These are phyloP conservation scores for Tapirus terrestris DNA, from an alignment of 2,113 vertebrate species.

Conservation along the genomic window DNA sequence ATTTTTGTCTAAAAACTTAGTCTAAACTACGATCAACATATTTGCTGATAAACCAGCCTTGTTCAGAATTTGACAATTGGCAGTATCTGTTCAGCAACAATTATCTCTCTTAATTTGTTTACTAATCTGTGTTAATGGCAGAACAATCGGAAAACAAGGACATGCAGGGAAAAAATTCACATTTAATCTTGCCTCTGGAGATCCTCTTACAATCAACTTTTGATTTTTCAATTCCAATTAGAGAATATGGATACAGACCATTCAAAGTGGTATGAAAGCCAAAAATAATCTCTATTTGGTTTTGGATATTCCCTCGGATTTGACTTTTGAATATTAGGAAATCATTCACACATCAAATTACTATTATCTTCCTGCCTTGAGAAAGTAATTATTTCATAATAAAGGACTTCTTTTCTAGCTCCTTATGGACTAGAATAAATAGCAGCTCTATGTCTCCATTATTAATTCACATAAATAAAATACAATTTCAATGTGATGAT, in stretches of 20 bases:
- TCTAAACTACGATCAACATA: slow-evolving; percentile 5
- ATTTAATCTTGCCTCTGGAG: neutral
- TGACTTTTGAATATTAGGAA: slow-evolving; percentile 34
- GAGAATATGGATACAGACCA: neutral
- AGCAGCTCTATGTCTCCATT: neutral
- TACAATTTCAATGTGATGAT: neutral
- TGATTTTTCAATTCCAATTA: slow-evolving; percentile 3
- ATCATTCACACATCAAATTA: slow-evolving; percentile 32
- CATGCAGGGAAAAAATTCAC: neutral
- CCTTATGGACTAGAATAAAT: neutral
- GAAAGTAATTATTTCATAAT: slow-evolving; percentile 47
- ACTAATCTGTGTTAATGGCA: neutral
- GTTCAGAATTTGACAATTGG: neutral
- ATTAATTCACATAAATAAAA: neutral
- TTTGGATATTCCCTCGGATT: slow-evolving; percentile 17
- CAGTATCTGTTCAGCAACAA: neutral
- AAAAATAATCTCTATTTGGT: neutral
- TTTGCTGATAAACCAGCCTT: neutral
- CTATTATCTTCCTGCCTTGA: slow-evolving; percentile 28
- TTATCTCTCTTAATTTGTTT: slow-evolving; percentile 27
- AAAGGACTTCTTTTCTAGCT: neutral
- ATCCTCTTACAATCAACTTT: neutral
- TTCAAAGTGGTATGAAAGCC: neutral
- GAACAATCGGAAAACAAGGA: slow-evolving; percentile 45
- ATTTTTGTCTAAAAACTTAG: slow-evolving; percentile 40